These are phyloP conservation scores for Pelecanus crispus DNA, from an alignment of 2,113 vertebrate species.

Conservation along the genomic window DNA sequence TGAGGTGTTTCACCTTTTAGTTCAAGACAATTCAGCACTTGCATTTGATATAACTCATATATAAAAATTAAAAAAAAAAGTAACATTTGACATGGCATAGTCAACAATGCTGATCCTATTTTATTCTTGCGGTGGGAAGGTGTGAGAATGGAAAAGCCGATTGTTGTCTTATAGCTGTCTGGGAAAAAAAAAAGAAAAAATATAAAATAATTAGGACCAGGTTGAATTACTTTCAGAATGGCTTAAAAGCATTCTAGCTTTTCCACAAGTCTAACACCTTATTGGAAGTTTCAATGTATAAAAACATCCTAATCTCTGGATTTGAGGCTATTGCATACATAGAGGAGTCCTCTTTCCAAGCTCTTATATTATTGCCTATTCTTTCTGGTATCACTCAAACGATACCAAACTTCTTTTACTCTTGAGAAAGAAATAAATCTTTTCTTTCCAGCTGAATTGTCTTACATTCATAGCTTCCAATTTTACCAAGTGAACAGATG, in stretches of 20 bases:
- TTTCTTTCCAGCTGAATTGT: not conserved
- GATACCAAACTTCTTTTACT: not conserved
- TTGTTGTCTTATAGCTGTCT: not conserved
- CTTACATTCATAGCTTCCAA: not conserved
- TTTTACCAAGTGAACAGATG: not conserved
- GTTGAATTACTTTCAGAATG: not conserved
- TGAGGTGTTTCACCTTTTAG: not conserved
- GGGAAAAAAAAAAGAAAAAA: not conserved
- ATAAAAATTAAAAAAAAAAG: not conserved
- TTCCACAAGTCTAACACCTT: not conserved
- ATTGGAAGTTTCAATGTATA: not conserved
- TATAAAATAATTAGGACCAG: not conserved
- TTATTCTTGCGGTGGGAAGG: not conserved
- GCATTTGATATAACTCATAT: not conserved
- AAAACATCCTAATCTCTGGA: not conserved
- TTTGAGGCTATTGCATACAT: not conserved
- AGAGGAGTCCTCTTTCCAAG: not conserved
- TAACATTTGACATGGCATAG: not conserved
- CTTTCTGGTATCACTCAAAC: not conserved
- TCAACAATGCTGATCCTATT: not conserved
- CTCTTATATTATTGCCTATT: not conserved
- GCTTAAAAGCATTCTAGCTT: not conserved
- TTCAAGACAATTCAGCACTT: not conserved
- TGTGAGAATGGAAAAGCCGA: not conserved
- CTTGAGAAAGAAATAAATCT: not conserved